Base-by-base conservation (phyloP, 2,113 vertebrate species). In the Epinephelus fuscoguttatus region DNA sequence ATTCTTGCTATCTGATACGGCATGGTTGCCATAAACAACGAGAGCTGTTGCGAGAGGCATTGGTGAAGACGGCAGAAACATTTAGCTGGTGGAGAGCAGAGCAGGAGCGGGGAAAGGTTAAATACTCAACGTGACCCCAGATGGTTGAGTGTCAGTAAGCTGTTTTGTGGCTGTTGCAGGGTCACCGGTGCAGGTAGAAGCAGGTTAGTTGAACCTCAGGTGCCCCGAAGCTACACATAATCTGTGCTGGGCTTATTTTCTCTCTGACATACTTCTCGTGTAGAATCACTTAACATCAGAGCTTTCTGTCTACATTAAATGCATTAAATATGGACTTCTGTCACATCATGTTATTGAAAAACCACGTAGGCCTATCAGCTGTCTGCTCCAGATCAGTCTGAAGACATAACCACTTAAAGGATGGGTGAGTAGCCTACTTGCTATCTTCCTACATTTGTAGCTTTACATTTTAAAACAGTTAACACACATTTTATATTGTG, bases 21-120 rank as follows among this genome's bases (percentile, higher is more conserved):
- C 84, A 78, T 75, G 75, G 85, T 57, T 78, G 79, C 71, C 66
- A 72, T 86, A 89, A 93, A 91, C 91, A 87, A 90, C 72, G 53
- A 27, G 80, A 71, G 78, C 57, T 53, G 75, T 42, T 64, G 81
- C 2, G 8, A 76, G 80, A 78, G 73, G 62, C 37, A 64, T 69
- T 13, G 18, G 80, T 11, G 33, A 55, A 66, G 66, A 61, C n/a
- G 78, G 76, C 60, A 40, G 68, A 62, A 78, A 57, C 72, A n/a
- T 78, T 77, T 63, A 15, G 50, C 81, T 70, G 19, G 33, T 25
- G 68, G 67, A 81, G 42, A 82, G 78, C 47, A 1, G 13, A 23
- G 75, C 19, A 50, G 23, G 6, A 80, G 77, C 3, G 25, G 14
- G 57, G 37, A 59, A 13, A 69, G 84, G 91, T 89, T 68, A 83